Conservation (phyloP, 1,140 invertebrate genomes). For the Cyphomyrmex costatus region DNA sequence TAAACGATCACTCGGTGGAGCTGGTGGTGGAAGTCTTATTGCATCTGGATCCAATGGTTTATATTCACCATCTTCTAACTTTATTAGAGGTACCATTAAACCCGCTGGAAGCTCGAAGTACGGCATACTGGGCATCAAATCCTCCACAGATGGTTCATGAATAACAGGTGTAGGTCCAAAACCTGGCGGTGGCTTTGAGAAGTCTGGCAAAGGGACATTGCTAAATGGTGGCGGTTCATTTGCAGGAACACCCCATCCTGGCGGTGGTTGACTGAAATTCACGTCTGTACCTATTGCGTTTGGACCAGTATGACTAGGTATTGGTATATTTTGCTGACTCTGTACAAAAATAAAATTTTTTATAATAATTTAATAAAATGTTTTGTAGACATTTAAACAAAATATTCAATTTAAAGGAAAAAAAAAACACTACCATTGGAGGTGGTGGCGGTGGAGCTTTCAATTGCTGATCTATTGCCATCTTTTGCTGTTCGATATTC, state of each 20-base stretch:
- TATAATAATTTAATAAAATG: neutral
- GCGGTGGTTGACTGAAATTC: constrained; percentile 88
- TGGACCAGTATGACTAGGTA: constrained; percentile 74
- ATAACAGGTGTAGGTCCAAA: constrained; percentile 88
- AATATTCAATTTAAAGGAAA: constrained; percentile 21
- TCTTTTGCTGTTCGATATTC: constrained; percentile 93
- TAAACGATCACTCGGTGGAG: constrained; percentile 96
- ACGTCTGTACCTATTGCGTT: constrained; percentile 79
- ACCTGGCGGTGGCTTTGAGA: constrained; percentile 94
- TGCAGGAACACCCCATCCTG: constrained; percentile 84
- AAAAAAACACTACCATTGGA: constrained; percentile 75
- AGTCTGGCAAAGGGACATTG: constrained; percentile 90
- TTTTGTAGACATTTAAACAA: neutral
- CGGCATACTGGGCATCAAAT: constrained; percentile 95
- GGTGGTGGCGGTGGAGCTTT: constrained; percentile 81
- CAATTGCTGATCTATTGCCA: constrained; percentile 90
- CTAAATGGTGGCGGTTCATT: constrained; percentile 82
- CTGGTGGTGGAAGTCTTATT: constrained; percentile 96
- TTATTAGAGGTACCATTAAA: constrained; percentile 97
- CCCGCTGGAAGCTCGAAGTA: constrained; percentile 99
- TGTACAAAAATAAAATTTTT: constrained; percentile 23
- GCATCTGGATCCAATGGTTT: constrained; percentile 95
- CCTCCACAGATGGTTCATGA: constrained; percentile 88
- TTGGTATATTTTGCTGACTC: constrained; percentile 74
- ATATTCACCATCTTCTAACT: constrained; percentile 96